Base-by-base conservation (phyloP, 2,888 invertebrate species). In the Trachelus iudaicus region DNA sequence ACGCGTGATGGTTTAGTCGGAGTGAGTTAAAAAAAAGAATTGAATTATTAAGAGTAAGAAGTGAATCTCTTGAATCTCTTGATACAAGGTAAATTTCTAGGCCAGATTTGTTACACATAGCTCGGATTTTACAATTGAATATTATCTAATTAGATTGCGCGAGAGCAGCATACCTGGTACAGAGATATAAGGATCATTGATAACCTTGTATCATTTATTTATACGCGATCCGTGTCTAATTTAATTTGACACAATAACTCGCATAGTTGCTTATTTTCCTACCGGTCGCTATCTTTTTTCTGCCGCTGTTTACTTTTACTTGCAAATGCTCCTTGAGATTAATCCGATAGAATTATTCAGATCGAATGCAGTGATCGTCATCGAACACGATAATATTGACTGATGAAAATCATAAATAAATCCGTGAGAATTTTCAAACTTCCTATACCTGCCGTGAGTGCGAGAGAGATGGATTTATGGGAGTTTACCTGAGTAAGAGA, bases 161-260 rank as follows among this genome's bases (percentile, higher is more conserved):
- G 73, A 75, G 40, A 75, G 76, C 79, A 69, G 75, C 56, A 71
- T 37, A 56, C 77, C 73, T 75, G 81, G 77, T 76, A 40, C 13
- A 30, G 12, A 37, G 78, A 79, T 77, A 79, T 77, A 56, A 75
- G 69, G 23, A 56, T 56, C 23, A 56, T 56, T 9, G 56, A 74
- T 33, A 69, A 69, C 76, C 75, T 73, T 75, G 76, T 76, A 75
- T 77, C 80, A 77, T 71, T 37, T 33, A 35, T 56, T 56, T 56
- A 56, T 56, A 56, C 56, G 23, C 56, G 6, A 15, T 9, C 2
- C 56, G 80, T 31, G 78, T 80, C 81, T 80, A 84, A 85, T 81
- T 80, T 82, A 81, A 80, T 85, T 85, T 82, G 84, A 85, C 82
- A 79, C 82, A 81, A 84, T 86, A 82, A 81, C 75, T 31, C 37